Evolutionary conservation across 2,113 vertebrate species (phyloP).

Genomic region (Notothenia coriiceps): DNA sequence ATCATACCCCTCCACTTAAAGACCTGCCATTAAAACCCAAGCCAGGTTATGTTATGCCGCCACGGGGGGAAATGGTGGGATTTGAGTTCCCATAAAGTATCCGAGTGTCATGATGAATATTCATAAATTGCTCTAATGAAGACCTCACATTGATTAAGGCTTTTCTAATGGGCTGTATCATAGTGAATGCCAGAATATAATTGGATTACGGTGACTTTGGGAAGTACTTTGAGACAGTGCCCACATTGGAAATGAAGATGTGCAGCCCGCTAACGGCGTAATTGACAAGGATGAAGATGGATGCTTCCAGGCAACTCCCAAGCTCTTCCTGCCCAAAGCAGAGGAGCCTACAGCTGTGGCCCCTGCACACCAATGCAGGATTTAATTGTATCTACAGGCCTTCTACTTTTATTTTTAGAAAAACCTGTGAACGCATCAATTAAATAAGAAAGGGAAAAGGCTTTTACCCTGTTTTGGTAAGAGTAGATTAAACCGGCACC

Average conservation of each 20-base stretch:
- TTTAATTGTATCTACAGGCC: constrained; percentile 60
- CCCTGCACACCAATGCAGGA: constrained; percentile 12
- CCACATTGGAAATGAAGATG: constrained; percentile 77
- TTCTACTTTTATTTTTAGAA: constrained; percentile 19
- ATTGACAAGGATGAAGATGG: constrained; percentile 82
- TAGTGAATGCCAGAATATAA: constrained; percentile 71
- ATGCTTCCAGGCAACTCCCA: constrained; percentile 65
- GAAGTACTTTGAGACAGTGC: constrained; percentile 78
- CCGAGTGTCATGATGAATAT: constrained; percentile 75
- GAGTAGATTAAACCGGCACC: neutral
- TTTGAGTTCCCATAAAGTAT: constrained; percentile 63
- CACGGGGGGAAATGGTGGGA: constrained; percentile 52
- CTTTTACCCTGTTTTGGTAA: neutral
- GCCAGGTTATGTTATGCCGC: constrained; percentile 67
- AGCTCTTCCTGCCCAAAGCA: constrained; percentile 58
- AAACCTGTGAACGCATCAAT: constrained; percentile 7
- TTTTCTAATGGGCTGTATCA: constrained; percentile 75
- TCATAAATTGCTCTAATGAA: constrained; percentile 79
- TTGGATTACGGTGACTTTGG: constrained; percentile 82
- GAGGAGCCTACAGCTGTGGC: constrained; percentile 53
- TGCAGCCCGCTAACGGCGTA: constrained; percentile 67
- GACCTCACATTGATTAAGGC: constrained; percentile 79
- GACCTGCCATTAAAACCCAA: constrained; percentile 48
- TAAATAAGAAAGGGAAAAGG: neutral
- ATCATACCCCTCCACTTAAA: constrained; percentile 49